A percentile compares a stretch with the other conserved stretches of the same genome.
Conservation (phyloP, 2,888 invertebrate genomes). For the Pollenia griseotomentosa region DNA sequence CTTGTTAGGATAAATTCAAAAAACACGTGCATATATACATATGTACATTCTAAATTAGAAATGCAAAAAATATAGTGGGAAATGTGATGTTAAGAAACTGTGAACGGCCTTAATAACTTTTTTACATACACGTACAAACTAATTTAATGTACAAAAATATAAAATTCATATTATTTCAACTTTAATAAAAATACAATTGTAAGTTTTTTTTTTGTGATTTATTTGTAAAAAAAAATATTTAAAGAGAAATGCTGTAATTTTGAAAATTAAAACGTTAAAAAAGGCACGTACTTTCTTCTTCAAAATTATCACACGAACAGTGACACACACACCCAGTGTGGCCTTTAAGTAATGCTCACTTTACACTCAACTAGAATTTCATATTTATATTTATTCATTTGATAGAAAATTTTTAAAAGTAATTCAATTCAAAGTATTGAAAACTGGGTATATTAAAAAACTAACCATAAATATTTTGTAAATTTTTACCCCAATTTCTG, state of each 20-base stretch:
- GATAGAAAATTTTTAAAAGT: conserved; percentile 3
- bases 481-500: background rate
- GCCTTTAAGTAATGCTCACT: conserved; percentile 6
- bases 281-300: conserved; percentile 28
- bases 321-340: background rate
- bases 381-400: background rate
- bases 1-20: no score
- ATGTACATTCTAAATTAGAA: no score
- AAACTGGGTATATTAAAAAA: background rate
- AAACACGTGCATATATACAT: no score
- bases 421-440: background rate
- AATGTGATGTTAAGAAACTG: no score
- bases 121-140: no score
- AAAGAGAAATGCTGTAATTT: background rate
- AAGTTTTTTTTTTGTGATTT: background rate
- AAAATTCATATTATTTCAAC: no score
- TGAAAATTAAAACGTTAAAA: conserved; percentile 14
- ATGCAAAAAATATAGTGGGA: no score
- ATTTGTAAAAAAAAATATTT: background rate
- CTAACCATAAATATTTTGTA: background rate
- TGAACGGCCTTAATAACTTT: no score
- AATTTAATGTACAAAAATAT: no score
- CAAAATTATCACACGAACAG: background rate
- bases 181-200: no score
- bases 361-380: background rate